Percentiles rank a stretch among this genome's conserved stretches.
Evolutionary conservation across 53 echinoderm and acorn worm species (phyloP).

Genomic region (Astropecten irregularis): DNA sequence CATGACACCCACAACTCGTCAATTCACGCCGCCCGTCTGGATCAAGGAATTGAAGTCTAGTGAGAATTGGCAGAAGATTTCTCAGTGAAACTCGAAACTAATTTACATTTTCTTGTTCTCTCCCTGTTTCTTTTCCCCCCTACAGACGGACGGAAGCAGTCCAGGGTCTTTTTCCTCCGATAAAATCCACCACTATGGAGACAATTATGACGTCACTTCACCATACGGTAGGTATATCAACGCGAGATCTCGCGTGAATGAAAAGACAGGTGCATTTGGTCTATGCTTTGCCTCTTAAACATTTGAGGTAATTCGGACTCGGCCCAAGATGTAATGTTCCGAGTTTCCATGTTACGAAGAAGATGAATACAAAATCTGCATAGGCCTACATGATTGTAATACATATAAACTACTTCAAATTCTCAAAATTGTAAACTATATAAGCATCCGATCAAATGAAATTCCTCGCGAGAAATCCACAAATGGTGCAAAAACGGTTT

Average conservation of each 20-base stretch:
- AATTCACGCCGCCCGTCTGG: background rate
- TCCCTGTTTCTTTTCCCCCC: conserved; percentile 4
- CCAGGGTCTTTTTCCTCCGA: conserved; percentile 95
- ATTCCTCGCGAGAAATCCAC: too few species aligned
- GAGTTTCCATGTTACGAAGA: too few species aligned
- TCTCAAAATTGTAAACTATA: too few species aligned
- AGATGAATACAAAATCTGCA: too few species aligned
- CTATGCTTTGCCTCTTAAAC: too few species aligned
- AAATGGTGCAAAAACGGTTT: too few species aligned
- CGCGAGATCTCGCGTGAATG: background rate
- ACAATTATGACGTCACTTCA: conserved; percentile 86
- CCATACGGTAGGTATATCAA: conserved; percentile 79
- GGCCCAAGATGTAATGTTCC: too few species aligned
- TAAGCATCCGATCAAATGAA: too few species aligned
- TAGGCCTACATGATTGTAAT: too few species aligned
- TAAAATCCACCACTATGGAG: conserved; percentile 92
- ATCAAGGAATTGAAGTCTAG: background rate
- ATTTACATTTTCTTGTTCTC: background rate
- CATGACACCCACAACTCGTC: conserved; percentile 6
- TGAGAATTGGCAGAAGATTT: background rate
- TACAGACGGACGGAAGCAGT: conserved; percentile 96
- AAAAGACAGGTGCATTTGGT: background rate
- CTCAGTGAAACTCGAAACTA: background rate
- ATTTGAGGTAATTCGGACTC: too few species aligned
- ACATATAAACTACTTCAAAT: too few species aligned